These are phyloP conservation scores for Phylloscopus trochiloides DNA, from an alignment of 2,113 vertebrate genomes.

Conservation along the genomic window DNA sequence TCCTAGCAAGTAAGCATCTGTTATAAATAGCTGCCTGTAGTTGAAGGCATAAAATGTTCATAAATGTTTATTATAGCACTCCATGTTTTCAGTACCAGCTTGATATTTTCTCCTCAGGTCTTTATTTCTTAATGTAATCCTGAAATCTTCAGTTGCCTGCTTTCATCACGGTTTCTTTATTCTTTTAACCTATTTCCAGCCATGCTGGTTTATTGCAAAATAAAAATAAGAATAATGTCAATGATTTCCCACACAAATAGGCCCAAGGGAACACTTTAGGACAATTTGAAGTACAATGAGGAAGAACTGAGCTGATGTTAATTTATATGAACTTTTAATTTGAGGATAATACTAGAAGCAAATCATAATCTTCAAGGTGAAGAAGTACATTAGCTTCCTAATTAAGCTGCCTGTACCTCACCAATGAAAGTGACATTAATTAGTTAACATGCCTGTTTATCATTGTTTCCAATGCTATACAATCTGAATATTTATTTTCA, in stretches of 20 bases:
- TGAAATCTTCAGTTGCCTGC: neutral
- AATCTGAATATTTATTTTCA: slow-evolving; percentile 9
- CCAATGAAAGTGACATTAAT: slow-evolving; percentile 65
- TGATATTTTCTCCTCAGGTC: neutral
- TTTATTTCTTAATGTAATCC: neutral
- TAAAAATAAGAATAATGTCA: slow-evolving; percentile 55
- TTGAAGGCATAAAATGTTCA: neutral
- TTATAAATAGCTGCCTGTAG: neutral
- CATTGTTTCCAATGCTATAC: neutral
- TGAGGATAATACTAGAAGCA: slow-evolving; percentile 64
- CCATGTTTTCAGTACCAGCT: neutral
- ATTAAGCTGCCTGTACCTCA: slow-evolving; percentile 65
- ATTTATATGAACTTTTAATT: slow-evolving; percentile 73
- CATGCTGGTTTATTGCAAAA: slow-evolving; percentile 31
- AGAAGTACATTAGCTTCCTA: slow-evolving; percentile 44
- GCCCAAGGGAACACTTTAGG: slow-evolving; percentile 55
- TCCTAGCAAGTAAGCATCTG: neutral
- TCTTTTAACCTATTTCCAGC: slow-evolving; percentile 53
- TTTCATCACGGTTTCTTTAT: slow-evolving; percentile 14
- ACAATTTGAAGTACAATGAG: slow-evolving; percentile 44
- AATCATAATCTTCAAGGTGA: slow-evolving; percentile 72
- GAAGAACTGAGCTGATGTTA: slow-evolving; percentile 41
- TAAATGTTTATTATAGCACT: neutral
- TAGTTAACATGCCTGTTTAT: slow-evolving; percentile 19
- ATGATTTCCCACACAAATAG: slow-evolving; percentile 53